Base-by-base conservation (phyloP, 2,797 vertebrate species). In the Fistularia tabacaria region DNA sequence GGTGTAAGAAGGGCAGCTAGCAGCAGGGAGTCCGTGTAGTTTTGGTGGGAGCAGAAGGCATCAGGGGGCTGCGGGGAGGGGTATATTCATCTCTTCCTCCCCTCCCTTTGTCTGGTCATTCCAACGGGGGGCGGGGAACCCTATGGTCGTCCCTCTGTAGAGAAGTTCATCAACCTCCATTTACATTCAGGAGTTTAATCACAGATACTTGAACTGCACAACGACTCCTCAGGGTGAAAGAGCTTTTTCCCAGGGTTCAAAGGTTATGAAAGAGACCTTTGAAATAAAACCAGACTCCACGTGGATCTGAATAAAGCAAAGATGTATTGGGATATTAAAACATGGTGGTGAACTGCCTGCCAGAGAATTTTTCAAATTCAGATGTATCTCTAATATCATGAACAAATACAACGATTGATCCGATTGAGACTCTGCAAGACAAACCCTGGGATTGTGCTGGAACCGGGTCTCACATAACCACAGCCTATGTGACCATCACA, bases 161-260 rank as follows among this genome's bases (percentile, higher is more conserved):
- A 71, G 62, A 81, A 84, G 74, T 83, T 81, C 76, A 85, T 85
- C 83, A 80, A 85, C 54, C 62, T 56, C 54, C 45, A 83, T 85
- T 86, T 84, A 73, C 77, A 85, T 78, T 56, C 8, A 62, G 62
- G 69, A 85, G 55, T 76, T 69, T 74, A 78, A 68, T 75, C 55
- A 40, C 47, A 48, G 66, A 80, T 73, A 67, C 73, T 76, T 60
- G 12, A 46, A 9, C 44, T 1, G 14, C 50, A 75, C 51, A 44
- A 76, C 73, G 68, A 45, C 50, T 12, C 46, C 8, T 47, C 46
- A 14, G 14, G 46, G 13, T 25, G 25, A 25, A n/a, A 49, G 7
- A 10, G 25, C 5, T 49, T 6, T 1, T 25, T 36, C 14, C 10
- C 46, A 6, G 10, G 14, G 9, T 25, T 3, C 25, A 10, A 12